Conservation (phyloP, 2,797 vertebrate species). For the Lycodopsis pacificus region DNA sequence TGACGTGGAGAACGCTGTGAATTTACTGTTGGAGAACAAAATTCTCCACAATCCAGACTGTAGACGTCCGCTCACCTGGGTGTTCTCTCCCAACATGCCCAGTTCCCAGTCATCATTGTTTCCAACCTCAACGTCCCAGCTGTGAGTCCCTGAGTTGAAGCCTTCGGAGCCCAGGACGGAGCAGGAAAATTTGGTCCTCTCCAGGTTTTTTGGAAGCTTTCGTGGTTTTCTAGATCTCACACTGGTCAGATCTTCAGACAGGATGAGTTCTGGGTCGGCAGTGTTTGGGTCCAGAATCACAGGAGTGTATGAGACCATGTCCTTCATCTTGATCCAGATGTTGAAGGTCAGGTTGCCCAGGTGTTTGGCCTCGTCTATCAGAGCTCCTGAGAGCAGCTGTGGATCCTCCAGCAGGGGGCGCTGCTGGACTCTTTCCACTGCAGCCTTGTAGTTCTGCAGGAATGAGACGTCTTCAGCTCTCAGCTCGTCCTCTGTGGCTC, state of each 20-base stretch:
- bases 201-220: conserved; percentile 37
- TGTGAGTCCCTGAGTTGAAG: conserved; percentile 51
- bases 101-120: conserved; percentile 60
- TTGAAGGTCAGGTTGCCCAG: conserved; percentile 65
- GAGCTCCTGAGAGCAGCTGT: conserved; percentile 40
- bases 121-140: conserved; percentile 55
- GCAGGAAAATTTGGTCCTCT: conserved; percentile 50
- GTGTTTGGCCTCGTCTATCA: conserved; percentile 60
- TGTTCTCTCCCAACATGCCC: conserved; percentile 45
- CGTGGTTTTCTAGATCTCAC: conserved; percentile 2
- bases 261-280: background rate
- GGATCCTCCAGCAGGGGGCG: conserved; percentile 30
- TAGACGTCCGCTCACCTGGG: background rate
- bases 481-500: conserved; percentile 36
- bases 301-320: conserved; percentile 38
- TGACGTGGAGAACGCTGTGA: conserved; percentile 21
- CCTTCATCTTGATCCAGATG: conserved; percentile 61
- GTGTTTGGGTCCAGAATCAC: conserved; percentile 69
- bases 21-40: conserved; percentile 28
- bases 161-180: conserved; percentile 47
- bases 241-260: conserved; percentile 43
- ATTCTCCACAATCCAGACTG: conserved; percentile 56
- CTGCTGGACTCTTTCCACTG: conserved; percentile 36
- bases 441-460: conserved; percentile 44
- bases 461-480: conserved; percentile 51